Evolutionary conservation across 1,140 invertebrate genomes (phyloP), one percentile per base, ranked within the genome.

Genomic region (Drosophila littoralis): DNA sequence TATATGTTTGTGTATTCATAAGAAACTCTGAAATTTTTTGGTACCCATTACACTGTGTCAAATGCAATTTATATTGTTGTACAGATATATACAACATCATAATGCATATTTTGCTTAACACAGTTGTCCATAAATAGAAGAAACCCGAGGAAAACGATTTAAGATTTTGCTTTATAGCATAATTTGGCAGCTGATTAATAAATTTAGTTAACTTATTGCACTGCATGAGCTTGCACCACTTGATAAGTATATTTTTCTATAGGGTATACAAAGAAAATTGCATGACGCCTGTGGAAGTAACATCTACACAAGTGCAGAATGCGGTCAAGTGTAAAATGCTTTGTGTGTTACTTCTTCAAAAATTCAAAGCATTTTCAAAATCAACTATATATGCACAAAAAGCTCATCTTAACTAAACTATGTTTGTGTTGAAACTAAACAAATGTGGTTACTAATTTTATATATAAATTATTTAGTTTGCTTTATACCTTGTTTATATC

Each of bases 321-420:
- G 32, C 50, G 50, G 50, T 13, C 50, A 36, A 52, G 50, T 52
- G 33, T 52, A 8, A 52, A 52, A 35, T 8, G 13, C 50, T 35
- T 52, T 52, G n/a, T 51, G 50, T 52, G 7, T 52, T 52, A 35
- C 7, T 32, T 52, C 5, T 52, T n/a, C 32, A 15, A 15, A 52
- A 52, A 52, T 36, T 33, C 12, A n/a, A 52, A 52, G 33, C 50
- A 52, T 52, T 52, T 52, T n/a, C 50, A 33, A 35, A 52, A 4
- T 13, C 13, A 52, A 8, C 12, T 52, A 13, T 9, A 13, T 13
- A 8, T 51, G 6, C 32, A 33, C 50, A 13, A 13, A 35, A 4
- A 52, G 2, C 12, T n/a, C 22, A 5, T 28, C 4, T 28, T 28
- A 28, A 28, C 22, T 28, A 28, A 33, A 15, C 50, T 35, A 36